These are phyloP conservation scores for Trichogramma pretiosum DNA, from an alignment of 1,140 invertebrate genomes.

Conservation along the genomic window DNA sequence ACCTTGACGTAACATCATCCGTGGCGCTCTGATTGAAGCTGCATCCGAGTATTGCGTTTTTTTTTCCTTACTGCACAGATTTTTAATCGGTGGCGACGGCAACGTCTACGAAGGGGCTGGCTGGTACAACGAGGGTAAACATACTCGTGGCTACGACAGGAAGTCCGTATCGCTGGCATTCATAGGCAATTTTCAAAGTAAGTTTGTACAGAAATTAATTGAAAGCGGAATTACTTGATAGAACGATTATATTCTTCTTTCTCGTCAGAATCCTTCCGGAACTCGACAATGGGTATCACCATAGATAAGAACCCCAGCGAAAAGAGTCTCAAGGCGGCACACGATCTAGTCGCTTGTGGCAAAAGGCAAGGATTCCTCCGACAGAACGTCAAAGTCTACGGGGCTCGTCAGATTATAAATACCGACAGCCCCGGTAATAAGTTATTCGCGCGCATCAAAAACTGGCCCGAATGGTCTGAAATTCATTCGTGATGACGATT, in stretches of 20 bases:
- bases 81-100: slow-evolving; percentile 47
- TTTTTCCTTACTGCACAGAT: slow-evolving; percentile 28
- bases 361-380: slow-evolving; percentile 49
- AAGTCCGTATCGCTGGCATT: slow-evolving; percentile 46
- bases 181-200: slow-evolving; percentile 43
- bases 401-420: slow-evolving; percentile 50
- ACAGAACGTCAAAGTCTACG: slow-evolving; percentile 52
- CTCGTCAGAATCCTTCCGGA: slow-evolving; percentile 24
- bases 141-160: slow-evolving; percentile 41
- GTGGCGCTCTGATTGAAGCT: not conserved
- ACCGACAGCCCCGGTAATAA: slow-evolving; percentile 56
- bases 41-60: not conserved
- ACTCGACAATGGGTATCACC: slow-evolving; percentile 26
- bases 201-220: slow-evolving; percentile 10
- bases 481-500: not conserved
- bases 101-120: slow-evolving; percentile 51
- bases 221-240: not conserved
- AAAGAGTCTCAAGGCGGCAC: slow-evolving; percentile 48
- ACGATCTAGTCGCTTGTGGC: slow-evolving; percentile 54
- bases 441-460: slow-evolving; percentile 44
- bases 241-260: not conserved
- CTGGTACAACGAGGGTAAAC: slow-evolving; percentile 46
- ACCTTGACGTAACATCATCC: not conserved
- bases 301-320: slow-evolving; percentile 53
- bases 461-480: slow-evolving; percentile 38